Evolutionary conservation across 1,140 invertebrate species (phyloP).

Genomic region (Ctenoplectra terminalis): DNA sequence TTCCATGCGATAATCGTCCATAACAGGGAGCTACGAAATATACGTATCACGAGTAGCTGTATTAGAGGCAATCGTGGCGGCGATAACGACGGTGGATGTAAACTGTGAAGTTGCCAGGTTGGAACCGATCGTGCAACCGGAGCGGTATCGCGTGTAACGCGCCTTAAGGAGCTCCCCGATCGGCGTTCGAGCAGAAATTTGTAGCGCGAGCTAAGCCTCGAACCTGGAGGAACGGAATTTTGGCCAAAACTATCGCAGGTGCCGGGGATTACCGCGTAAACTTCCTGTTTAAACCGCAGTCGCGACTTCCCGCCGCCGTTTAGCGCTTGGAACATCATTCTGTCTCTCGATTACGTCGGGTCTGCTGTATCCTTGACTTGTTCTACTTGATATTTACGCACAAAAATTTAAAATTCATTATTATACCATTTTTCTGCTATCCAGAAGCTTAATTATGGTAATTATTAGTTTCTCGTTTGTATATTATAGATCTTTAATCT

Average conservation of each 20-base stretch:
- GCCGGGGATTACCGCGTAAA: conserved; percentile 55
- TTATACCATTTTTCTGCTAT: too few relatives aligned
- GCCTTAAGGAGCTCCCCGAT: conserved; percentile 54
- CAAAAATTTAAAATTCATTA: too few relatives aligned
- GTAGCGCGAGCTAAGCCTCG: conserved; percentile 55
- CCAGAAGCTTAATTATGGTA: too few relatives aligned
- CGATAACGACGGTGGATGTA: conserved; percentile 32
- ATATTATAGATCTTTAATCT: too few relatives aligned
- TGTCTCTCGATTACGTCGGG: too few relatives aligned
- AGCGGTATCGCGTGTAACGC: conserved; percentile 53
- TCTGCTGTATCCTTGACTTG: background rate
- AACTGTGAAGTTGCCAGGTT: conserved; percentile 40
- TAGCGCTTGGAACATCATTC: background rate
- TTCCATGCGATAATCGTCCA: conserved; percentile 8
- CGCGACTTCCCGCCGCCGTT: conserved; percentile 7
- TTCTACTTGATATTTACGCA: background rate
- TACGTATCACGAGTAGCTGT: background rate
- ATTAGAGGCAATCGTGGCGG: conserved; percentile 30
- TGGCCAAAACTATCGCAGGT: conserved; percentile 56
- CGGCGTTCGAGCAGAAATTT: conserved; percentile 59
- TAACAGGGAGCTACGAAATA: background rate
- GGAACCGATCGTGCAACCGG: conserved; percentile 59
- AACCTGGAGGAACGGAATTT: conserved; percentile 44
- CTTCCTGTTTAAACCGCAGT: conserved; percentile 27
- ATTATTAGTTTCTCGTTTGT: too few relatives aligned